Evolutionary conservation across 2,113 vertebrate species (phyloP), one percentile per base, ranked within the genome.

Genomic region (Micronisus gabar): DNA sequence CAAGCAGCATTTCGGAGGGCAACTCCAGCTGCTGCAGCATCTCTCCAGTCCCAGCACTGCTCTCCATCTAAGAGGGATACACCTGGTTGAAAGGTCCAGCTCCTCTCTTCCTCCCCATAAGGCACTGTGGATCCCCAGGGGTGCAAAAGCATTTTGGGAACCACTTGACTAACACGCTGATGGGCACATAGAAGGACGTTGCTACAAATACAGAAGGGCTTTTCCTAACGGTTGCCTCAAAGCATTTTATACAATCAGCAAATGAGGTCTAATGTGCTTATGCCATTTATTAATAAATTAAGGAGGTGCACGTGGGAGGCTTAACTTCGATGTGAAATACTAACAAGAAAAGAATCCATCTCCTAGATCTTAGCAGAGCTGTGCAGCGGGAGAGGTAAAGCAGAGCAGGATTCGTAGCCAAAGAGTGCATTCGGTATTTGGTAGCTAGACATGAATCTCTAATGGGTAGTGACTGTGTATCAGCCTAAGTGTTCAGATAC

Each of bases 181-280:
- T 1, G 7, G 50, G 38, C 68, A 47, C 38, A 4, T 1, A 70
- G 63, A 72, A 67, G 41, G 32, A 25, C 3, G 8, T 2, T 40
- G 38, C 48, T 27, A 45, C 27, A 23, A 9, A 38, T 4, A 47
- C 32, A 71, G n/a, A 70, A 27, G 11, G 16, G 23, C 8, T 81
- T 65, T 52, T 26, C 40, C 87, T 27, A 52, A 40, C 29, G 41
- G 70, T 21, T 41, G n/a, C 36, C 72, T 27, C 75, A 71, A 63
- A 93, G 32, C 17, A 11, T 67, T 79, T 63, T 18, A 45, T 27
- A 56, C 41, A 21, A 78, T 27, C 53, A 89, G 47, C 43, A 73
- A 84, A 52, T 0, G 4, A 85, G 13, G 36, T 58, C 74, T 36
- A 32, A 80, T 0, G 0, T 7, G 15, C 38, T 43, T 16, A 15